Conservation (phyloP, 2,113 vertebrate genomes). For the Marmota flaviventris region DNA sequence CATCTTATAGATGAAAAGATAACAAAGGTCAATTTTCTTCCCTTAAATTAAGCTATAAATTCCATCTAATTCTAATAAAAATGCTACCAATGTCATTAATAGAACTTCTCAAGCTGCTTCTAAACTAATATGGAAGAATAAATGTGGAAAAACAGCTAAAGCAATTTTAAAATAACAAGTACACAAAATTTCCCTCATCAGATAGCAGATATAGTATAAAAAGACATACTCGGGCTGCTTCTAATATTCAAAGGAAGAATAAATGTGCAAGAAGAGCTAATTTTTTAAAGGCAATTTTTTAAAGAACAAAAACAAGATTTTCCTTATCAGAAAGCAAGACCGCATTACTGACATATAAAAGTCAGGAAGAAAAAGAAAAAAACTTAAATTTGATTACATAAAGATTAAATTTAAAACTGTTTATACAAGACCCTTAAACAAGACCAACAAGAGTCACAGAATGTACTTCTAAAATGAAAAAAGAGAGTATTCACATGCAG, state of each 20-base stretch:
- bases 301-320: conserved; percentile 38
- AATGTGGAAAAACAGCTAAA: not conserved
- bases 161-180: not conserved
- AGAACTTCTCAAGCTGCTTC: not conserved
- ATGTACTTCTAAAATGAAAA: conserved; percentile 15
- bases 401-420: conserved; percentile 56
- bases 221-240: not conserved
- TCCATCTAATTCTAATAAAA: not conserved
- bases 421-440: not conserved
- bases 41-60: conserved; percentile 39
- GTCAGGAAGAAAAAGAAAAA: not conserved
- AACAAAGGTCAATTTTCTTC: conserved; percentile 21
- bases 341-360: conserved; percentile 33
- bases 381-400: not conserved
- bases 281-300: not conserved
- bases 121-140: conserved; percentile 41
- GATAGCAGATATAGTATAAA: not conserved
- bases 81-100: not conserved
- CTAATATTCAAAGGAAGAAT: conserved; percentile 12
- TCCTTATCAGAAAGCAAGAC: not conserved
- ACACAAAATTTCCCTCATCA: not conserved
- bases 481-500: not conserved
- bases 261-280: not conserved
- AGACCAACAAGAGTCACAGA: conserved; percentile 3
- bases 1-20: not conserved